Conservation (phyloP, 37 sponge, comb jelly and placozoan genomes). For the Petrosia ficiformis region DNA sequence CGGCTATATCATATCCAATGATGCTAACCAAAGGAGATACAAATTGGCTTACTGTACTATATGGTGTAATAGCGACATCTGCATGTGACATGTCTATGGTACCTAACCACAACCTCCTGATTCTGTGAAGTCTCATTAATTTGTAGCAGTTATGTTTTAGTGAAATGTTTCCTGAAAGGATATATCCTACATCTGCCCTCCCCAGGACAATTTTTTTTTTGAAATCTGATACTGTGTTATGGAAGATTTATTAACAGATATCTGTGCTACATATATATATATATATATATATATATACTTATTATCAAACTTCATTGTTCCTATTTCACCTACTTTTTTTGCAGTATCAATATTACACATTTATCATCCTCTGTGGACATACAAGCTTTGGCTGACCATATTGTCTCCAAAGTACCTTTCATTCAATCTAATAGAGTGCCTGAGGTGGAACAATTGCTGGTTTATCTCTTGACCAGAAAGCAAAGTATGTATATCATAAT, state of each 20-base stretch:
- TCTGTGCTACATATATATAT: neutral
- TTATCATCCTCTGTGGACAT: conserved; percentile 55
- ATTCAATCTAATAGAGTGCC: conserved; percentile 73
- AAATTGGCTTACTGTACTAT: no score
- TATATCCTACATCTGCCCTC: no score
- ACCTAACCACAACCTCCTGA: no score
- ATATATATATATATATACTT: neutral
- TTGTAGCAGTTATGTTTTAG: no score
- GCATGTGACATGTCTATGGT: no score
- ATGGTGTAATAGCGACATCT: no score
- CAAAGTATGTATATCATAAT: neutral
- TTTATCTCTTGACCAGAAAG: conserved; percentile 72
- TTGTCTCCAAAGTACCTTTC: conserved; percentile 63
- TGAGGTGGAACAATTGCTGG: conserved; percentile 88
- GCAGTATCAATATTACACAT: conserved; percentile 67
- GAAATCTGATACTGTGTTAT: neutral
- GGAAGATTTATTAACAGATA: neutral
- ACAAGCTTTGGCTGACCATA: conserved; percentile 50
- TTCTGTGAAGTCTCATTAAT: no score
- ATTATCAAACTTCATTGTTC: neutral
- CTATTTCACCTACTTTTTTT: neutral
- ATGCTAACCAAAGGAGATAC: no score
- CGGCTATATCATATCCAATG: no score
- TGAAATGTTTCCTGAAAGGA: no score
- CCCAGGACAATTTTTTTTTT: neutral